Conservation (phyloP, 2,113 vertebrate species). For the Bostrychus sinensis region DNA sequence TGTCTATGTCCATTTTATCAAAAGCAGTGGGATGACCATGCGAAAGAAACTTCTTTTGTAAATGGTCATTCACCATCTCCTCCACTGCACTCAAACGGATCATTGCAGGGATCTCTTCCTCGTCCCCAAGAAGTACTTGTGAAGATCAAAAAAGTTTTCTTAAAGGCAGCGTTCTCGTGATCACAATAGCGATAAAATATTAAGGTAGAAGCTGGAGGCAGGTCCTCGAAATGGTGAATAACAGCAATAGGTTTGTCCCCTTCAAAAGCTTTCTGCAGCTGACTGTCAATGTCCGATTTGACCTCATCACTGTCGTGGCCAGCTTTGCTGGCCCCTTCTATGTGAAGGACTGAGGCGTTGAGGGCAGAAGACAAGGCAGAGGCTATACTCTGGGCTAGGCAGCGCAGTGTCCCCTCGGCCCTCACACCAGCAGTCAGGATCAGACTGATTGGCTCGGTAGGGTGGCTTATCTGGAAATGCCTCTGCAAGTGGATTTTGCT, state of each 20-base stretch:
- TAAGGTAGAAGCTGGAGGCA: conserved; percentile 89
- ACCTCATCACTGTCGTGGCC: conserved; percentile 81
- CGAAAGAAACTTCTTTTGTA: conserved; percentile 80
- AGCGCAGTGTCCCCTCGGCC: conserved; percentile 82
- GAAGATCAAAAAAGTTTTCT: conserved; percentile 86
- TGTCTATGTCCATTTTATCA: conserved; percentile 79
- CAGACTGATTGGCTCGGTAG: conserved; percentile 86
- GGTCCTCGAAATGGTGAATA: conserved; percentile 87
- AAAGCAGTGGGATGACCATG: conserved; percentile 53
- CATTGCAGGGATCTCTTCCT: conserved; percentile 70
- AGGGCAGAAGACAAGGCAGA: conserved; percentile 76
- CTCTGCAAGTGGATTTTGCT: conserved; percentile 83
- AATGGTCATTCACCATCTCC: conserved; percentile 88
- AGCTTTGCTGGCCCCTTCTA: conserved; percentile 76
- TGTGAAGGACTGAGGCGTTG: conserved; percentile 74
- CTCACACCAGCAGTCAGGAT: conserved; percentile 83
- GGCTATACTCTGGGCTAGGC: conserved; percentile 83
- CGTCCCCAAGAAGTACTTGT: conserved; percentile 86
- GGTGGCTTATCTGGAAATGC: conserved; percentile 81
- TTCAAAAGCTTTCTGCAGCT: conserved; percentile 82
- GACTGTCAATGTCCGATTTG: conserved; percentile 85
- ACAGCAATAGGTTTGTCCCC: conserved; percentile 82
- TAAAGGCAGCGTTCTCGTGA: conserved; percentile 91
- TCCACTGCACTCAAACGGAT: conserved; percentile 80
- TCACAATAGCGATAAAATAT: conserved; percentile 99